phyloP scores from a whole-genome alignment of 1,140 invertebrate species.

The Lethrus apterus region DNA sequence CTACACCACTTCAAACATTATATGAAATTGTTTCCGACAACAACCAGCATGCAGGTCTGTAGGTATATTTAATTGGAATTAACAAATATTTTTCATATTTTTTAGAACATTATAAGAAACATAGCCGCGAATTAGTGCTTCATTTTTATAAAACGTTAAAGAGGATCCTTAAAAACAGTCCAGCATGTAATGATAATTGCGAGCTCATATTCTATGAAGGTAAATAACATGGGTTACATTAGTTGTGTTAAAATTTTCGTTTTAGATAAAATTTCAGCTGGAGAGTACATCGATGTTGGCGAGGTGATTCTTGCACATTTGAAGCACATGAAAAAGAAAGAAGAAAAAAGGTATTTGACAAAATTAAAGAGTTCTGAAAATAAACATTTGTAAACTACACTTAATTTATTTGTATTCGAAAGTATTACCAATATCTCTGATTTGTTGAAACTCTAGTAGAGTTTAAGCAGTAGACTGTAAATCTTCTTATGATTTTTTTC shows the following conservation, averaged over 20 bases:
- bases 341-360: too few relatives aligned
- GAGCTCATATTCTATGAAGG: conserved; percentile 49
- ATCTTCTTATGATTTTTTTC: too few relatives aligned
- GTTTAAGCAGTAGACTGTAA: too few relatives aligned
- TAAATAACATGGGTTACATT: conserved; percentile 25
- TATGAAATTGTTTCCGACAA: conserved; percentile 42
- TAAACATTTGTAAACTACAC: too few relatives aligned
- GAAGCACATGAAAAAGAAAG: background rate
- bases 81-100: conserved; percentile 17
- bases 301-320: background rate
- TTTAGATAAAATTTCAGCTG: conserved; percentile 4
- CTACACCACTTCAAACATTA: conserved; percentile 54
- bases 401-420: too few relatives aligned
- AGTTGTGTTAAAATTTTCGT: background rate
- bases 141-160: conserved; percentile 38
- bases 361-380: too few relatives aligned
- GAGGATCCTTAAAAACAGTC: conserved; percentile 40
- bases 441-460: too few relatives aligned
- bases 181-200: conserved; percentile 41
- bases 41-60: conserved; percentile 39
- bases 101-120: conserved; percentile 39
- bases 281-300: background rate
- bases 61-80: background rate
- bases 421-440: too few relatives aligned
- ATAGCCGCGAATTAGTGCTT: conserved; percentile 38